Evolutionary conservation across 2,888 invertebrate genomes (phyloP), one percentile per base, ranked within the genome.

Genomic region (Cyclophora punctaria): DNA sequence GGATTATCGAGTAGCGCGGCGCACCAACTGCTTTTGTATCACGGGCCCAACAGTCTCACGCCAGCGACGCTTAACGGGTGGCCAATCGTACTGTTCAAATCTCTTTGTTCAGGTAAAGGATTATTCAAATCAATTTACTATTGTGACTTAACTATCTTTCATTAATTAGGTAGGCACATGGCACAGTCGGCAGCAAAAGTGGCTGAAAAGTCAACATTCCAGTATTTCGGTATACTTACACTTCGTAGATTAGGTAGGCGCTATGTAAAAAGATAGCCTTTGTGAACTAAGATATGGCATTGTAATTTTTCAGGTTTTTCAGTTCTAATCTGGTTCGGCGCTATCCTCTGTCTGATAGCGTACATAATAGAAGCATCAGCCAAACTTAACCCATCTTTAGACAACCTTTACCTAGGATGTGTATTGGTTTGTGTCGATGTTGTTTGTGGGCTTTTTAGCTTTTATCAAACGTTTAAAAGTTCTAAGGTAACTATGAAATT

Each of bases 391-490:
- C 95, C 97, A 54, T 93, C 94, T 72, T 94, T 93, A 77, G 98
- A 98, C 90, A 98, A 98, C 89, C 92, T 98, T 71, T 98, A 96
- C 90, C 92, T 99, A 72, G 98, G 98, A 80, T 94, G 93, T 80
- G 95, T 98, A 75, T 92, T 99, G 80, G 94, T 97, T 67, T 93
- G 92, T 75, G 98, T 98, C 72, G 98, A 98, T 73, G 92, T 98
- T 78, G 94, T 98, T 63, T 98, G 98, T 80, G 98, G 98, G 73
- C 93, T 96, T 79, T 99, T 98, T 91, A 98, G 98, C 71, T 99
- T 98, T 89, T 97, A 97, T 86, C 98, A 98, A 89, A 98, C 98
- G 88, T 97, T 95, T 79, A 98, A 98, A 89, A 97, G 97, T 82
- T 96, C 96, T 65, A 96, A 86, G 78, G 87, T 85, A 55, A 4